phyloP scores from a whole-genome alignment of 2,888 invertebrate genomes.

The Ecdyonurus torrentis region DNA sequence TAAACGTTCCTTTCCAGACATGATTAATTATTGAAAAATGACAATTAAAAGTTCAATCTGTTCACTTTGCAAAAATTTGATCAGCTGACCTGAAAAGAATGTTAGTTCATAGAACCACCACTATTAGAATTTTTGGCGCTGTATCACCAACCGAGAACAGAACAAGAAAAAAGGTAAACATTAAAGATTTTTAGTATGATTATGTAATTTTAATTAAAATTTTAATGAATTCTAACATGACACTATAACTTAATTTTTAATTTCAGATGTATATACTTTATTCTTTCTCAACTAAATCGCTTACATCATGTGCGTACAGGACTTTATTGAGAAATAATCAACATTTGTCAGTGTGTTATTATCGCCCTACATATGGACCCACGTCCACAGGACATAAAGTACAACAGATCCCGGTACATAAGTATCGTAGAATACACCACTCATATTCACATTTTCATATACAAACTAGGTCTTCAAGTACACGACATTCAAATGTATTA shows the following conservation, averaged over 20 bases:
- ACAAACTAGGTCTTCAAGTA: background rate
- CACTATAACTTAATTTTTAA: background rate
- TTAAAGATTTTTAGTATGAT: too few species aligned
- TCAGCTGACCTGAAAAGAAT: background rate
- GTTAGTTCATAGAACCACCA: background rate
- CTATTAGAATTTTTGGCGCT: background rate
- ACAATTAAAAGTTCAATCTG: background rate
- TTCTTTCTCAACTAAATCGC: background rate
- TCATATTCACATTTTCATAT: background rate
- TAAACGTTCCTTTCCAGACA: conserved; percentile 77
- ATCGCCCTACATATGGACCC: background rate
- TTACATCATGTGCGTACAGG: background rate
- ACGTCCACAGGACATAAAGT: background rate
- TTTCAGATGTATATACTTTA: background rate
- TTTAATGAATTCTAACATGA: background rate
- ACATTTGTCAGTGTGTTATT: background rate
- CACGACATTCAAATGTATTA: too few species aligned
- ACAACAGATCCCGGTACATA: too few species aligned
- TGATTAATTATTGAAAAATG: conserved; percentile 21
- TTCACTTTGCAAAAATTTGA: background rate
- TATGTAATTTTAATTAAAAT: background rate
- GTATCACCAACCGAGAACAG: too few species aligned
- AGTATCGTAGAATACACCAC: too few species aligned
- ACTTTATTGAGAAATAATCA: background rate
- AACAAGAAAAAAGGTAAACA: too few species aligned